These are phyloP conservation scores for Temnothorax ravouxi DNA, from an alignment of 2,888 invertebrate species.

Conservation along the genomic window DNA sequence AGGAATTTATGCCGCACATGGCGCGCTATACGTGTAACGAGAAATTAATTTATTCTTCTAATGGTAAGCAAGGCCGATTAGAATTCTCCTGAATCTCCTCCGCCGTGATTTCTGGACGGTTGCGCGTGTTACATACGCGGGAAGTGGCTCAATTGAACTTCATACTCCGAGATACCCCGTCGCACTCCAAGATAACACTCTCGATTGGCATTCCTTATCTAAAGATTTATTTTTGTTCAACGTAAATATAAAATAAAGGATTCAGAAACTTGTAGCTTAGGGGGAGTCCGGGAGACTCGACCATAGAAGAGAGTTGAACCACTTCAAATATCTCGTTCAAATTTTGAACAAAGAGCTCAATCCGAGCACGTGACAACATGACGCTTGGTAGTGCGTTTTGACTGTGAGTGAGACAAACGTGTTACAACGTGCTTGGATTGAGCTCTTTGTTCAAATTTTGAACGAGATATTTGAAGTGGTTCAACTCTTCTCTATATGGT, in stretches of 20 bases:
- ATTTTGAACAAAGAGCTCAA: too few relatives aligned
- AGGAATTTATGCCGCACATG: neutral
- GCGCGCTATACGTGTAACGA: neutral
- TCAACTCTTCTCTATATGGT: too few relatives aligned
- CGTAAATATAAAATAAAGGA: neutral
- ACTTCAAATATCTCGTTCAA: too few relatives aligned
- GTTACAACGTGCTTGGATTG: too few relatives aligned
- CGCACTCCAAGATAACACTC: neutral
- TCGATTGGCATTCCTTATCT: neutral
- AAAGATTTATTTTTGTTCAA: neutral
- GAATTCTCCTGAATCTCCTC: neutral
- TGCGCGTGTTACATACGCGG: neutral
- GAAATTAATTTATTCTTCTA: slow-evolving; percentile 23
- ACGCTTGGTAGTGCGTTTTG: too few relatives aligned
- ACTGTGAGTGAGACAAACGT: too few relatives aligned
- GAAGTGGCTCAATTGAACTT: slow-evolving; percentile 20
- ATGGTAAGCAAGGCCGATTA: neutral
- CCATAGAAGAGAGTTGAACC: too few relatives aligned
- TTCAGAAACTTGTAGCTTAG: neutral
- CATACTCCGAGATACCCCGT: neutral
- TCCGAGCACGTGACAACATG: too few relatives aligned
- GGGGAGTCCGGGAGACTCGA: too few relatives aligned
- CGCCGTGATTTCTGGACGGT: neutral
- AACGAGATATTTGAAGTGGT: too few relatives aligned
- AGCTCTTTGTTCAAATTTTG: too few relatives aligned